Evolutionary conservation across 2,888 invertebrate genomes (phyloP).

Genomic region (Dendrolimus pini): DNA sequence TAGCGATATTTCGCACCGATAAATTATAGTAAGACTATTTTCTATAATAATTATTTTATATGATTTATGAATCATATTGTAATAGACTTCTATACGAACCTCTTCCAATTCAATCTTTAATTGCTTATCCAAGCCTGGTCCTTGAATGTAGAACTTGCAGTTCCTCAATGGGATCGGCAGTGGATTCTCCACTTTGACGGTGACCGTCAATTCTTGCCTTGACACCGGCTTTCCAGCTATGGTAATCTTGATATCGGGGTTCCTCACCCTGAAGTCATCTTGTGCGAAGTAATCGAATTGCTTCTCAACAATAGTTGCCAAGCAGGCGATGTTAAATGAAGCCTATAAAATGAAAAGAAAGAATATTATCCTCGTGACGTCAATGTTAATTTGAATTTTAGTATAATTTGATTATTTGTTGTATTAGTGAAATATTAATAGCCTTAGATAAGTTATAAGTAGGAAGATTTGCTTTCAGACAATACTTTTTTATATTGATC

Average conservation of each 20-base stretch:
- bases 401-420: too few species aligned
- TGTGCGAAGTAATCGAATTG: conserved; percentile 92
- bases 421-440: too few species aligned
- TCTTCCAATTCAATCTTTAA: conserved; percentile 82
- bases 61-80: too few species aligned
- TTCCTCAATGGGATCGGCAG: conserved; percentile 86
- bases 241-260: conserved; percentile 90
- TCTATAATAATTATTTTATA: too few species aligned
- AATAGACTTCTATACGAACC: conserved; percentile 39
- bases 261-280: conserved; percentile 92
- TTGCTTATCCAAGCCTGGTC: conserved; percentile 86
- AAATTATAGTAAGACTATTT: too few species aligned
- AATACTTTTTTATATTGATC: too few species aligned
- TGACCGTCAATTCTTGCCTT: conserved; percentile 72
- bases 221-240: conserved; percentile 75
- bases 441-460: too few species aligned
- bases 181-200: conserved; percentile 86
- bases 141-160: conserved; percentile 88
- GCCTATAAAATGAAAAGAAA: conserved; percentile 46
- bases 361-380: too few species aligned
- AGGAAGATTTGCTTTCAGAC: too few species aligned
- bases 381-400: too few species aligned
- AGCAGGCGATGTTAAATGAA: conserved; percentile 89
- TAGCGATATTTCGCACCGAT: too few species aligned
- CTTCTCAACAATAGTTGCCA: conserved; percentile 87